These are phyloP conservation scores for Alcis repandata DNA, from an alignment of 2,888 invertebrate species.

Conservation along the genomic window DNA sequence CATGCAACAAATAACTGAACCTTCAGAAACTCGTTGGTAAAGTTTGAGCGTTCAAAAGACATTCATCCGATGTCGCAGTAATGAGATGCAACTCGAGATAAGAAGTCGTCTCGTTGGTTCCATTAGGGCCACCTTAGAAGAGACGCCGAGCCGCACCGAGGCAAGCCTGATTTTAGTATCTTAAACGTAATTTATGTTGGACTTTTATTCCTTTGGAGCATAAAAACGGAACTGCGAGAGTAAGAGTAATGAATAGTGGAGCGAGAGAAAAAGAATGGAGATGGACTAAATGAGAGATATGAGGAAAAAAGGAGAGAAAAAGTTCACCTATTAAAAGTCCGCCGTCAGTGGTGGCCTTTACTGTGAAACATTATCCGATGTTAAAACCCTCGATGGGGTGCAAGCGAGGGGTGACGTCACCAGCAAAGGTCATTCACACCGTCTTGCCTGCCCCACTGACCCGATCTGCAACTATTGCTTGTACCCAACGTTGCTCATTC, in stretches of 20 bases:
- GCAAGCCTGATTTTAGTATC: no score
- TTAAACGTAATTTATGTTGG: no score
- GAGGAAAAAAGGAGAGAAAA: no score
- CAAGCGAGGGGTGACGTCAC: slow-evolving; percentile 48
- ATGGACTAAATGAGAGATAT: no score
- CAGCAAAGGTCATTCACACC: slow-evolving; percentile 46
- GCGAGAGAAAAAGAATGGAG: no score
- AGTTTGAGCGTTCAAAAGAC: slow-evolving; percentile 15
- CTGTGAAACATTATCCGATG: slow-evolving; percentile 28
- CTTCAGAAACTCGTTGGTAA: slow-evolving; percentile 9
- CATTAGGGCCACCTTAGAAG: not conserved
- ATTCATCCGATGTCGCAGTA: not conserved
- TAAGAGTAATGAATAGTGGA: no score
- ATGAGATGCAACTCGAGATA: not conserved
- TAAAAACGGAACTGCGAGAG: no score
- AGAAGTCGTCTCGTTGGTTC: not conserved
- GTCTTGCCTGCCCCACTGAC: slow-evolving; percentile 51
- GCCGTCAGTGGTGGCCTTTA: not conserved
- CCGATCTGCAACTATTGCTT: slow-evolving; percentile 38
- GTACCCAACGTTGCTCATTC: slow-evolving; percentile 31
- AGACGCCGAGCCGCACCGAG: not conserved
- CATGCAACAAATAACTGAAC: not conserved
- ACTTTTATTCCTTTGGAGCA: no score
- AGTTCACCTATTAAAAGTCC: not conserved
- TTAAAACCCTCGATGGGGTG: slow-evolving; percentile 38